Evolutionary conservation across 2,888 invertebrate species (phyloP).

Genomic region (Melanostoma mellinum): DNA sequence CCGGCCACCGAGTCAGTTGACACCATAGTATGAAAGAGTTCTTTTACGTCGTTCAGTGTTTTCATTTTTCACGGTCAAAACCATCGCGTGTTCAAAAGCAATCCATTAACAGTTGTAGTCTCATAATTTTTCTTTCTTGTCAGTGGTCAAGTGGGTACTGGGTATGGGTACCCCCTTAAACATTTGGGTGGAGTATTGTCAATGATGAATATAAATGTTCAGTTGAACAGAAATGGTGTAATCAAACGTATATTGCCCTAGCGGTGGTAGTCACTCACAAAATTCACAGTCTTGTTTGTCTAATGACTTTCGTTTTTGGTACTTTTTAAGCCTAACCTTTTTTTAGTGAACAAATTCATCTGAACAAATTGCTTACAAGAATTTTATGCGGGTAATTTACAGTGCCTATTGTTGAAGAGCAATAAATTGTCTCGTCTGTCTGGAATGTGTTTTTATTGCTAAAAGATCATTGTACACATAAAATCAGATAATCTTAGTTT

Average conservation of each 20-base stretch:
- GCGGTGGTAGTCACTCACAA: neutral
- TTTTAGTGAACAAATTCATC: neutral
- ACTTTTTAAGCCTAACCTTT: neutral
- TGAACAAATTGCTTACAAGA: conserved; percentile 39
- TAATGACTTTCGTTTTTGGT: neutral
- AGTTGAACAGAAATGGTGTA: neutral
- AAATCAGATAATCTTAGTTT: conserved; percentile 17
- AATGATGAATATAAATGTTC: neutral
- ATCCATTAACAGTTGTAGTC: conserved; percentile 52
- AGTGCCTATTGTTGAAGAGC: conserved; percentile 17
- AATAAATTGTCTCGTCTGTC: conserved; percentile 12
- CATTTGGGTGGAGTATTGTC: conserved; percentile 39
- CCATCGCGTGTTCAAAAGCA: conserved; percentile 57
- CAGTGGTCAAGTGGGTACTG: conserved; percentile 50
- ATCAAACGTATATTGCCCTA: conserved; percentile 19
- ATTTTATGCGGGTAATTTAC: conserved; percentile 56
- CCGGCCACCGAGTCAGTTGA: conserved; percentile 1
- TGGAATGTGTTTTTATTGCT: conserved; percentile 4
- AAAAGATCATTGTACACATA: conserved; percentile 9
- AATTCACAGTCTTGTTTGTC: neutral
- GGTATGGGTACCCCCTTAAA: conserved; percentile 3
- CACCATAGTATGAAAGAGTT: conserved; percentile 26
- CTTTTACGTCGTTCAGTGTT: conserved; percentile 9
- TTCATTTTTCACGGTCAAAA: conserved; percentile 61
- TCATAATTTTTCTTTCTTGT: conserved; percentile 57